phyloP scores from a whole-genome alignment of 2,888 invertebrate genomes.

The Apodemia zela region DNA sequence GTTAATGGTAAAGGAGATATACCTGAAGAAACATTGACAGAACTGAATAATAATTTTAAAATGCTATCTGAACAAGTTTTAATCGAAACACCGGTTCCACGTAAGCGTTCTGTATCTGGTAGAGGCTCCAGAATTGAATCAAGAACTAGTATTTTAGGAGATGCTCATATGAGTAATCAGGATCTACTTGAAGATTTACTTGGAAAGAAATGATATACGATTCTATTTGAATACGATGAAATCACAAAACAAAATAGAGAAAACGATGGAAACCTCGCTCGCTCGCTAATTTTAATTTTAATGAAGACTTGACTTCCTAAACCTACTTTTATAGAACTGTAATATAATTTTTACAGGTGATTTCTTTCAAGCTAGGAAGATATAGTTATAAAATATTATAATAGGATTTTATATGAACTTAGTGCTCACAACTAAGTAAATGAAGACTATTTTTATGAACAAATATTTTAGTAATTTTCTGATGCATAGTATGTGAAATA shows the following conservation, averaged over 20 bases:
- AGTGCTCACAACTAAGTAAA: neutral
- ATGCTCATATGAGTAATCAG: slow-evolving; percentile 62
- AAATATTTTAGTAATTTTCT: neutral
- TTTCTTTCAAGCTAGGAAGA: neutral
- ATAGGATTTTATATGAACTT: slow-evolving; percentile 8
- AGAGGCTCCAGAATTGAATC: slow-evolving; percentile 46
- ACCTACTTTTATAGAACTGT: neutral
- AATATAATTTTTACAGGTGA: neutral
- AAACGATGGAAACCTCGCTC: neutral
- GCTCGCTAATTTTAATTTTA: neutral
- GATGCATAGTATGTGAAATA: no score
- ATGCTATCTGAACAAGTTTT: slow-evolving; percentile 58
- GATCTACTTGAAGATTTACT: slow-evolving; percentile 65
- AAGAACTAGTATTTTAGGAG: slow-evolving; percentile 52
- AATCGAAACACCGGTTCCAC: slow-evolving; percentile 42
- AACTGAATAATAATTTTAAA: slow-evolving; percentile 69
- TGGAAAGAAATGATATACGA: slow-evolving; percentile 64
- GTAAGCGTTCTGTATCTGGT: slow-evolving; percentile 58
- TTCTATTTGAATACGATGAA: slow-evolving; percentile 9
- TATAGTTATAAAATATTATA: neutral
- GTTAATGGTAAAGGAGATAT: slow-evolving; percentile 57
- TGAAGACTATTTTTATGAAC: slow-evolving; percentile 1
- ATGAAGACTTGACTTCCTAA: neutral
- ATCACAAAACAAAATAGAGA: neutral
- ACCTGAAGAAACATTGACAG: slow-evolving; percentile 51